Conservation (phyloP, 2,888 invertebrate species). For the Onthophagus sagittarius region DNA sequence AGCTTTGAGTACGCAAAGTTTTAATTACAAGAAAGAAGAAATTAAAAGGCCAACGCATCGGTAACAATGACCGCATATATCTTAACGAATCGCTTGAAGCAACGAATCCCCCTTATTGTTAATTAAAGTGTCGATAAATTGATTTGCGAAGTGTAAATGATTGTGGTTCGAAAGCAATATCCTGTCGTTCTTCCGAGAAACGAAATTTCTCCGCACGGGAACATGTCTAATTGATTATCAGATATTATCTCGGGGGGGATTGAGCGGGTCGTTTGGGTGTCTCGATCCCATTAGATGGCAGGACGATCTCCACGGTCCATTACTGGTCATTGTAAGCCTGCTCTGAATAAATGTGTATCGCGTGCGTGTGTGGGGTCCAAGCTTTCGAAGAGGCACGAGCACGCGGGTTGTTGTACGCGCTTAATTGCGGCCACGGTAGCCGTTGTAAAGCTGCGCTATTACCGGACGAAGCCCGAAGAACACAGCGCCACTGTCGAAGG, state of each 20-base stretch:
- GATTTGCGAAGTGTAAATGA: neutral
- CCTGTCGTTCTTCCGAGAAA: neutral
- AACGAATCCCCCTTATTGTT: neutral
- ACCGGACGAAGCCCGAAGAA: conserved; percentile 19
- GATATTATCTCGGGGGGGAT: neutral
- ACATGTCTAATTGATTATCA: neutral
- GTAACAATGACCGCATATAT: neutral
- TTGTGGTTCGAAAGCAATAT: neutral
- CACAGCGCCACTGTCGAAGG: conserved; percentile 23
- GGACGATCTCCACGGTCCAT: neutral
- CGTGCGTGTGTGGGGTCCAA: conserved; percentile 12
- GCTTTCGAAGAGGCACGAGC: conserved; percentile 19
- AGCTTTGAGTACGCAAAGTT: no score
- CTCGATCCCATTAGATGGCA: neutral
- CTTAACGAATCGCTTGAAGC: neutral
- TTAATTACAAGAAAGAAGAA: no score
- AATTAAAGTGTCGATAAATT: neutral
- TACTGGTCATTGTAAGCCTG: neutral
- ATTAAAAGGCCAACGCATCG: no score
- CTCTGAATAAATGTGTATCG: neutral
- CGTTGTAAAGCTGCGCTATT: conserved; percentile 29
- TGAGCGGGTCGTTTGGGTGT: neutral
- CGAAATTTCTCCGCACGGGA: neutral
- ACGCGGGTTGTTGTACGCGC: conserved; percentile 23
- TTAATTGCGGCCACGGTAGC: conserved; percentile 31